Evolutionary conservation across 23 tunicate species (phyloP).

Genomic region (Ascidia mentula): DNA sequence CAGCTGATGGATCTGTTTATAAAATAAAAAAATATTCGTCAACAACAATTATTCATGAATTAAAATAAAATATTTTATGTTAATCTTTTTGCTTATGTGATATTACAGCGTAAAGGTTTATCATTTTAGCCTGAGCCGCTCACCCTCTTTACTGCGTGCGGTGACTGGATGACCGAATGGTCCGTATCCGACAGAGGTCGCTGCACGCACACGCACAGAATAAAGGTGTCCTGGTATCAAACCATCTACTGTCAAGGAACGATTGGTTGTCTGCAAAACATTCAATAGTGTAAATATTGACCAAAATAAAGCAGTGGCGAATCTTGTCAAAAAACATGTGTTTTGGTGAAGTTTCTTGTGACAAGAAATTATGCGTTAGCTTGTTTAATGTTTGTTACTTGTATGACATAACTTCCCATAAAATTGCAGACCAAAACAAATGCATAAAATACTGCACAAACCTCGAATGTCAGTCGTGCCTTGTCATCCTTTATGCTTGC

Average conservation of each 20-base stretch:
- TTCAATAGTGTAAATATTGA: too few relatives aligned
- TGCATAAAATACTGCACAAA: too few relatives aligned
- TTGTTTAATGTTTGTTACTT: too few relatives aligned
- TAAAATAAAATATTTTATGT: neutral
- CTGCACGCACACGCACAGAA: slow-evolving; percentile 36
- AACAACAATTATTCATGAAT: neutral
- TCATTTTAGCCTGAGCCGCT: neutral
- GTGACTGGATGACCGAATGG: slow-evolving; percentile 25
- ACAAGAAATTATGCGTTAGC: too few relatives aligned
- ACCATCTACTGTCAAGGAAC: neutral
- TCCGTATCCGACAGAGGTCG: slow-evolving; percentile 53
- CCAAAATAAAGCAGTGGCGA: too few relatives aligned
- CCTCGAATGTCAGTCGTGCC: slow-evolving; percentile 9
- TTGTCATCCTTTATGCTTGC: slow-evolving; percentile 8
- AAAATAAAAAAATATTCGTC: too few relatives aligned
- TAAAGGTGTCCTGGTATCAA: slow-evolving; percentile 39
- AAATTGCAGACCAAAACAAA: too few relatives aligned
- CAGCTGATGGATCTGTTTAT: neutral
- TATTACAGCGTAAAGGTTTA: neutral
- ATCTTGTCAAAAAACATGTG: too few relatives aligned
- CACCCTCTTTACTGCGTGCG: slow-evolving; percentile 1
- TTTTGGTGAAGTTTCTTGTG: too few relatives aligned
- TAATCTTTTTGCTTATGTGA: neutral
- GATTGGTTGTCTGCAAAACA: slow-evolving; percentile 26
- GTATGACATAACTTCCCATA: too few relatives aligned